Evolutionary conservation across 1,140 invertebrate genomes (phyloP), one percentile per base, ranked within the genome.

Genomic region (Radopholus similis): DNA sequence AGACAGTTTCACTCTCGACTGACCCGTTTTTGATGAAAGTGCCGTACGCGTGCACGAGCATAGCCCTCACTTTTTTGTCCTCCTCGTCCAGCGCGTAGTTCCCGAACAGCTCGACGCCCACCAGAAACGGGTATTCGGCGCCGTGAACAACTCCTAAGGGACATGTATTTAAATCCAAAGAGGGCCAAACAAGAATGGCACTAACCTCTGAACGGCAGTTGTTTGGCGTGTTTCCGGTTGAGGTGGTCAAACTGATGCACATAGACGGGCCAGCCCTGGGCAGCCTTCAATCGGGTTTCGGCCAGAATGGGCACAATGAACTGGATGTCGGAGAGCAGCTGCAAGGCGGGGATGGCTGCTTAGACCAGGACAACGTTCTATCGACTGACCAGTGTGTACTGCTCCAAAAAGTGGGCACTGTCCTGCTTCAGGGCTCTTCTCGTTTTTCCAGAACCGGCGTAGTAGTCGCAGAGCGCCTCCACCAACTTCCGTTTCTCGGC

Each of bases 201-300:
- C 23, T 9, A 70, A 0, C 3, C 26, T 1, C 18, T 2, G 40
- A 73, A 73, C 2, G 71, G 71, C 21, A 71, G 53, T 34, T 75
- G 58, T 21, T 60, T 75, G 30, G 35, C 34, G 18, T 75, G 67
- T 32, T 75, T 65, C 26, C 35, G 28, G 32, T 72, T 73, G 5
- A 76, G 37, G 32, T 73, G 73, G 44, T 73, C 71, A 68, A 76
- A 76, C 42, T 77, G 74, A 40, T 53, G 75, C 4, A 76, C 13
- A 44, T 73, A 73, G 9, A 73, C 69, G n/a, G 71, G 68, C 53
- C 74, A 71, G 11, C 66, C 75, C 26, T 53, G 34, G 11, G 2
- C 18, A 11, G 68, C 74, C n/a, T 73, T 76, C 30, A 40, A 26
- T 9, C 32, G 67, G 18, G 67, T 35, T 40, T 69, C 67, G 30